Conservation (phyloP, 2,888 invertebrate species). For the Drosophila parthenogenetica region DNA sequence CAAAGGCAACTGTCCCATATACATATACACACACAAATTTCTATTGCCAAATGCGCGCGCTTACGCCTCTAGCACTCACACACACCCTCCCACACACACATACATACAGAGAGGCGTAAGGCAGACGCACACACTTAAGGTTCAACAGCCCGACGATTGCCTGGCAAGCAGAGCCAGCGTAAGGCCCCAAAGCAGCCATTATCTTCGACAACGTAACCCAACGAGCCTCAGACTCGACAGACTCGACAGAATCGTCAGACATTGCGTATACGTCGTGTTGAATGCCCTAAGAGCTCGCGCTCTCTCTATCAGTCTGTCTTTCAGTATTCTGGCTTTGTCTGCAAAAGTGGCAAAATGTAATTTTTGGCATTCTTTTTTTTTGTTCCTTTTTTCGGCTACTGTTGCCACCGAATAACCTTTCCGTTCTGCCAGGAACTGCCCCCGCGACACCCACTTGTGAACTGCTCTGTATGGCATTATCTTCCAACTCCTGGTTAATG, state of each 20-base stretch:
- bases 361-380: conserved; percentile 71
- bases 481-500: conserved; percentile 34
- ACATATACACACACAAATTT: conserved; percentile 65
- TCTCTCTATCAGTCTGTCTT: conserved; percentile 17
- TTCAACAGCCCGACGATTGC: conserved; percentile 77
- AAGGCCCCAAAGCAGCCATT: conserved; percentile 74
- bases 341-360: conserved; percentile 79
- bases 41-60: conserved; percentile 74
- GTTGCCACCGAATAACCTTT: conserved; percentile 39
- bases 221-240: conserved; percentile 19
- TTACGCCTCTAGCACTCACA: conserved; percentile 55
- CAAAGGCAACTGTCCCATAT: conserved; percentile 48
- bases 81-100: conserved; percentile 16
- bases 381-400: conserved; percentile 9
- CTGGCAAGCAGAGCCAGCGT: conserved; percentile 54
- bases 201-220: conserved; percentile 75
- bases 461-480: background rate
- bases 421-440: conserved; percentile 8
- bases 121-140: conserved; percentile 69
- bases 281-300: conserved; percentile 5
- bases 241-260: conserved; percentile 27
- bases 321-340: conserved; percentile 71
- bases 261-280: conserved; percentile 69
- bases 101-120: conserved; percentile 40
- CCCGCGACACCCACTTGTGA: conserved; percentile 24